A percentile compares a stretch with the other conserved stretches of the same genome.
Evolutionary conservation across 35 echinoderm and acorn worm genomes (phyloP).

Genomic region (Nesometra sesokonis): DNA sequence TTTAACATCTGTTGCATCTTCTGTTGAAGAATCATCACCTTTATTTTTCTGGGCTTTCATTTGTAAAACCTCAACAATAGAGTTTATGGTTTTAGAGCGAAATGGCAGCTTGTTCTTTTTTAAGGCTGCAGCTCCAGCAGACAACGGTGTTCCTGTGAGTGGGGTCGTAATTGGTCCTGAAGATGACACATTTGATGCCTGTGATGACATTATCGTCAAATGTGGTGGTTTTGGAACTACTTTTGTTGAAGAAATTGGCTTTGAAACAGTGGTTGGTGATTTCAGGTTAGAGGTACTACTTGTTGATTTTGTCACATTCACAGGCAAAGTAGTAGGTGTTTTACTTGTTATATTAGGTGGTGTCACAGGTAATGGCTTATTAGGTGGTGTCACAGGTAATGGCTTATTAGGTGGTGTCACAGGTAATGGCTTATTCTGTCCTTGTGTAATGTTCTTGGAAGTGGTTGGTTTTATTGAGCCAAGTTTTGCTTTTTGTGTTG

Average conservation of each 20-base stretch:
- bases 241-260: background rate
- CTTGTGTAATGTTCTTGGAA: background rate
- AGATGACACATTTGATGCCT: background rate
- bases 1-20: background rate
- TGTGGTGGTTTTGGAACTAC: background rate
- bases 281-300: background rate
- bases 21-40: background rate
- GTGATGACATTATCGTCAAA: background rate
- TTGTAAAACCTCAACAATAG: background rate
- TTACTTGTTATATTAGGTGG: background rate
- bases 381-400: too few species aligned
- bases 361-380: too few species aligned
- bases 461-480: background rate
- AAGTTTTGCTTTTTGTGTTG: background rate
- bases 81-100: background rate
- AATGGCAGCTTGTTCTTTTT: background rate
- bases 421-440: background rate
- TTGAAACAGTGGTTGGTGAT: background rate
- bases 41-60: background rate
- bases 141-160: background rate
- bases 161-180: background rate
- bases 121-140: background rate
- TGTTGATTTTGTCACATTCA: background rate
- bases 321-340: background rate
- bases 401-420: too few species aligned